A percentile compares a stretch with the other conserved stretches of the same genome.
These are phyloP conservation scores for Actinostola sp. DNA, from an alignment of 92 coral and sea anemone genomes.

Conservation along the genomic window DNA sequence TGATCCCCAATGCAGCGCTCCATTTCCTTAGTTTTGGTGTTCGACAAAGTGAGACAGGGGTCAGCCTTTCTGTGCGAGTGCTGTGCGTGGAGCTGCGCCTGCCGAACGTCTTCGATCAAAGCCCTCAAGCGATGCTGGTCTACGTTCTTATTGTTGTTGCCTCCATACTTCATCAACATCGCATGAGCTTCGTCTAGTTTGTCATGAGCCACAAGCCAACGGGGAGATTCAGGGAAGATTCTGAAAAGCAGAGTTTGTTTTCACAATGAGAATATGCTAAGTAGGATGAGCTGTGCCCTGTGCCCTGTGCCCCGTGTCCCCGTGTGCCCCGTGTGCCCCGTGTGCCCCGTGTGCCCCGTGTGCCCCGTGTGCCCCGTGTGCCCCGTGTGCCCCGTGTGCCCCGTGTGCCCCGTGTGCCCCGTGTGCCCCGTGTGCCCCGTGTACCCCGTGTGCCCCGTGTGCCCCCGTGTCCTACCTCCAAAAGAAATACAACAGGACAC, in stretches of 20 bases:
- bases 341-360: not conserved
- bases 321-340: not conserved
- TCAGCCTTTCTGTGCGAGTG: not conserved
- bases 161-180: conserved; percentile 49
- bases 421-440: not conserved
- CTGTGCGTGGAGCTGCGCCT: conserved; percentile 1
- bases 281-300: not conserved
- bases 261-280: not conserved
- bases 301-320: not conserved
- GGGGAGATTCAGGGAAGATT: conserved; percentile 68
- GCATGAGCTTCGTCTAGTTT: conserved; percentile 54
- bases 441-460: not conserved
- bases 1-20: conserved; percentile 27
- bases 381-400: too few relatives aligned
- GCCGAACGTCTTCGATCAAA: conserved; percentile 19
- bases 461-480: conserved; percentile 42
- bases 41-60: conserved; percentile 37
- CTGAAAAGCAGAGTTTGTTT: conserved; percentile 8
- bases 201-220: conserved; percentile 67
- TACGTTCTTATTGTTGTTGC: conserved; percentile 34
- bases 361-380: not conserved
- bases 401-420: too few relatives aligned
- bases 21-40: conserved; percentile 36
- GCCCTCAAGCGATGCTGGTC: conserved; percentile 34
- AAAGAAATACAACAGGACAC: conserved; percentile 38